Evolutionary conservation across 2,797 vertebrate species (phyloP), one percentile per base, ranked within the genome.

Genomic region (Hemibagrus guttatus): DNA sequence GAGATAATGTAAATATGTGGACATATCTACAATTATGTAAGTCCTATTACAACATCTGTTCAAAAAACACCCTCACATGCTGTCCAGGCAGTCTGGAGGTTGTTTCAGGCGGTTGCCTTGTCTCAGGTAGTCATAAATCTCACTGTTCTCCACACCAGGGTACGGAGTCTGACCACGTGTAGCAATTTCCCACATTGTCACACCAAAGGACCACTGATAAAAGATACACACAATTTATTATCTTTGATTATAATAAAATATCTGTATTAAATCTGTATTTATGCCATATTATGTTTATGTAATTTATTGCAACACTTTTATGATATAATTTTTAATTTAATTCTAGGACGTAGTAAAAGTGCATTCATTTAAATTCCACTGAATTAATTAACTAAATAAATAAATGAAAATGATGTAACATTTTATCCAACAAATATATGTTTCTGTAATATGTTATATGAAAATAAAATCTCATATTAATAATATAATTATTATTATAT

Each of bases 141-240:
- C 97, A 0, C 97, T 97, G 96, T 98, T 98, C 89, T 98, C 97
- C 35, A 98, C 97, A 0, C 97, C 97, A 0, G 97, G 97, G 88
- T 98, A 98, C 0, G 97, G 97, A 2, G 97, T 98, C 92, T 98
- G 97, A 42, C 97, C 97, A 7, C 97, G 93, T 0, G 97, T 97
- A 21, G 97, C 97, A 7, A 98, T 97, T 91, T 98, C 97, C 97
- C 97, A 98, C 97, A 98, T 98, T 2, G 97, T 98, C 89, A 98
- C 97, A 0, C 97, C 97, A 21, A 98, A 98, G 0, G 97, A 98
- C 97, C 97, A 98, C 97, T 98, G 90, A 90, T 35, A 35, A 59
- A 56, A 74, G 31, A 72, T 63, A 56, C 13, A 64, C 28, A n/a
- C 58, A 49, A 35, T 49, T 72, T 42, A 81, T 54, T 59, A 28